Evolutionary conservation across 2,113 vertebrate genomes (phyloP).

Genomic region (Myocastor coypus): DNA sequence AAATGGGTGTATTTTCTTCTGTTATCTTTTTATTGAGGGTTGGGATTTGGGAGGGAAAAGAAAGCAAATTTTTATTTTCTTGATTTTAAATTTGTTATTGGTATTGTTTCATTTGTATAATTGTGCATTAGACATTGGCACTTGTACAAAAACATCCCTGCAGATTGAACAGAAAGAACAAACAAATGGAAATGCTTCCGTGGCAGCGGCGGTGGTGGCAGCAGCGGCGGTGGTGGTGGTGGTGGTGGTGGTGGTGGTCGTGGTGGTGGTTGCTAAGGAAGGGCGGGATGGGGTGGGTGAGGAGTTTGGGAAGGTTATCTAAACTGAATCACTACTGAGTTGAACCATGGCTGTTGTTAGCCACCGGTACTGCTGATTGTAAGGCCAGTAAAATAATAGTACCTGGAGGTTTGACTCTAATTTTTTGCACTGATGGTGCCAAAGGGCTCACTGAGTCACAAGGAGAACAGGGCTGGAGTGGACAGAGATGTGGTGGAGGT

Average conservation of each 20-base stretch:
- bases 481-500: not conserved
- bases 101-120: constrained; percentile 85
- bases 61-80: constrained; percentile 81
- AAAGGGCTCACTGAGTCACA: constrained; percentile 75
- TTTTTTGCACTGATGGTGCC: constrained; percentile 81
- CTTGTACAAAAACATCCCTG: constrained; percentile 84
- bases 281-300: constrained; percentile 18
- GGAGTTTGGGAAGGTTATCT: constrained; percentile 70
- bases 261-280: constrained; percentile 21
- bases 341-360: constrained; percentile 84
- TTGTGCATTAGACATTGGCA: constrained; percentile 85
- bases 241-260: constrained; percentile 66
- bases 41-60: constrained; percentile 78
- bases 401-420: constrained; percentile 87
- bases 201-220: no score
- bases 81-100: constrained; percentile 84
- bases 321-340: constrained; percentile 86
- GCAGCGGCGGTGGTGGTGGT: no score
- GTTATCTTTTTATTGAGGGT: constrained; percentile 70
- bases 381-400: constrained; percentile 87
- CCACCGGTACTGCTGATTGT: constrained; percentile 86
- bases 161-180: constrained; percentile 77
- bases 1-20: constrained; percentile 80
- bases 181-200: constrained; percentile 83
- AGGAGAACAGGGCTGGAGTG: constrained; percentile 30